Evolutionary conservation across 2,797 vertebrate species (phyloP).

Genomic region (Clarias platycephalus): DNA sequence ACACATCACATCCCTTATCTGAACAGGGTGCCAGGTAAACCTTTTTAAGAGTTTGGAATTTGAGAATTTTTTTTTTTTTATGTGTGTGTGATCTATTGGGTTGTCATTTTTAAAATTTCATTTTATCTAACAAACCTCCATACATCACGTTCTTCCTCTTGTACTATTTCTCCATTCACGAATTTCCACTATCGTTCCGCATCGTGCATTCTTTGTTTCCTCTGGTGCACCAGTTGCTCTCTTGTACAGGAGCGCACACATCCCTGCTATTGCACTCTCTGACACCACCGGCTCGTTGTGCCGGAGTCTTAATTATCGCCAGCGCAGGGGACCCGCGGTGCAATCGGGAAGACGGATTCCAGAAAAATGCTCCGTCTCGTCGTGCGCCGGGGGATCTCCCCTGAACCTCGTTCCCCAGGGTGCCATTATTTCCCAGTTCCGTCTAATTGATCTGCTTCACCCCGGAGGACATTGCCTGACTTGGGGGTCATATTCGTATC

Average conservation of each 20-base stretch:
- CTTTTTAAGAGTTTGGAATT: background rate
- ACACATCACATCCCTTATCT: no score
- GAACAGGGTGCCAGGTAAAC: no score
- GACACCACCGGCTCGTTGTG: constrained; percentile 32
- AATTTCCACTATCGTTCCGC: background rate
- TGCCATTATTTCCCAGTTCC: constrained; percentile 53
- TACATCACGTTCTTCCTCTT: background rate
- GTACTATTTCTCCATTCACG: background rate
- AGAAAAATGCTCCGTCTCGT: background rate
- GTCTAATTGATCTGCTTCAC: constrained; percentile 58
- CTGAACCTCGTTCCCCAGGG: constrained; percentile 49
- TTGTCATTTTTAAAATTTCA: background rate
- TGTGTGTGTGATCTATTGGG: background rate
- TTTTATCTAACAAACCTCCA: background rate
- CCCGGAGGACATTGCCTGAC: constrained; percentile 37
- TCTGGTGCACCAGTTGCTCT: constrained; percentile 42
- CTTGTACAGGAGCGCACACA: constrained; percentile 5
- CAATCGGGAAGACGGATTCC: constrained; percentile 39
- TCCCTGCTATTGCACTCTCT: constrained; percentile 29
- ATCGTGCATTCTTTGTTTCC: background rate
- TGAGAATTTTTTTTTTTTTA: background rate
- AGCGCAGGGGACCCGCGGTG: constrained; percentile 37
- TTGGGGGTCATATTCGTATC: constrained; percentile 50
- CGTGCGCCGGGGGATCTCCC: constrained; percentile 42
- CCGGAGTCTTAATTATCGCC: constrained; percentile 46